phyloP scores from a whole-genome alignment of 1,140 invertebrate species.

The Choristoneura fumiferana region DNA sequence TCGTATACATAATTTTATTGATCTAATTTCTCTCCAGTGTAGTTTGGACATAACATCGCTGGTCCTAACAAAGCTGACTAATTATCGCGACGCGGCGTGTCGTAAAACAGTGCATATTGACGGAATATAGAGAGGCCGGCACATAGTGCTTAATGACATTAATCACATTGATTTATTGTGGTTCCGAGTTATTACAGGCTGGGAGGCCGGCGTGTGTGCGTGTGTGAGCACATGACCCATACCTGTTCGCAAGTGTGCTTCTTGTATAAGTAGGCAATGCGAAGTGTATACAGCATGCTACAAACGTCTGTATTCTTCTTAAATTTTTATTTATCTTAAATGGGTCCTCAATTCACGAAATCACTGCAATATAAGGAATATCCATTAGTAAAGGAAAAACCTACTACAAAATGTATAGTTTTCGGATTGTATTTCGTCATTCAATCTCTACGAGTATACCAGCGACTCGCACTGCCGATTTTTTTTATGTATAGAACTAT shows the following conservation, averaged over 20 bases:
- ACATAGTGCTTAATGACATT: slow-evolving; percentile 78
- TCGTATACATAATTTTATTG: slow-evolving; percentile 49
- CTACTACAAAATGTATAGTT: no score
- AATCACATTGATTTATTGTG: slow-evolving; percentile 79
- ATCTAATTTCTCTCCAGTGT: slow-evolving; percentile 44
- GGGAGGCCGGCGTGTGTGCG: slow-evolving; percentile 55
- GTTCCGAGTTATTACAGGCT: slow-evolving; percentile 78
- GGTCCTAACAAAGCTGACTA: slow-evolving; percentile 76
- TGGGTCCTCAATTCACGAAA: no score
- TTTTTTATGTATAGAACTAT: no score
- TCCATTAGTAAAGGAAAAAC: no score
- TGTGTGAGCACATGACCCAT: slow-evolving; percentile 32
- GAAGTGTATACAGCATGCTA: slow-evolving; percentile 38
- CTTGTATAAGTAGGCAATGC: slow-evolving; percentile 49
- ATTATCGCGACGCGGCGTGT: slow-evolving; percentile 73
- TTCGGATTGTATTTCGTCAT: no score
- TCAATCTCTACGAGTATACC: no score
- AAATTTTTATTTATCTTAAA: no score
- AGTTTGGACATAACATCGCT: slow-evolving; percentile 46
- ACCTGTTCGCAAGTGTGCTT: slow-evolving; percentile 47
- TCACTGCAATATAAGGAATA: no score
- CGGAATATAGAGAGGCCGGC: slow-evolving; percentile 78
- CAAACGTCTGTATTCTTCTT: no score
- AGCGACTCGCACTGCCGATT: no score
- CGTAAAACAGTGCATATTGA: slow-evolving; percentile 78